Conservation (phyloP, 1,140 invertebrate genomes). For the Trissolcus basalis region DNA sequence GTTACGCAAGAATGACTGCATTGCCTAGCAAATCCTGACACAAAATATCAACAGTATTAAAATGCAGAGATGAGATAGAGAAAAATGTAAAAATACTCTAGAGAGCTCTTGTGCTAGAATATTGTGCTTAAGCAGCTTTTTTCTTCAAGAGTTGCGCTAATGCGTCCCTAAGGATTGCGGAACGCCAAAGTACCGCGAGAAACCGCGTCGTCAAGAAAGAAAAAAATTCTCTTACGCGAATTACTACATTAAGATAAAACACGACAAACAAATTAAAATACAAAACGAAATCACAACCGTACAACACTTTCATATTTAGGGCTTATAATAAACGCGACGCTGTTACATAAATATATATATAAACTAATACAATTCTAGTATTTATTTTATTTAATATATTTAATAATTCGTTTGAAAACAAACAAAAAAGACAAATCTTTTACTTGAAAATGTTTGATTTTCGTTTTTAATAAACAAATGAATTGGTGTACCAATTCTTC, state of each 20-base stretch:
- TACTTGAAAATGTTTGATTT: no score
- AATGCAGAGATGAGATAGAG: conserved; percentile 57
- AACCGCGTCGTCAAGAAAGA: conserved; percentile 1
- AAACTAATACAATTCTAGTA: no score
- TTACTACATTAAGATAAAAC: background rate
- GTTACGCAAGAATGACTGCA: conserved; percentile 68
- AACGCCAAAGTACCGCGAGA: conserved; percentile 21
- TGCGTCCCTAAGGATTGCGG: conserved; percentile 65
- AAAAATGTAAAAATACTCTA: conserved; percentile 51
- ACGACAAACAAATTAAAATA: no score
- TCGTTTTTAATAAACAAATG: no score
- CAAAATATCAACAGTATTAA: conserved; percentile 60
- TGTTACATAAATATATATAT: no score
- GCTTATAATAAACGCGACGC: no score
- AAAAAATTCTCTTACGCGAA: background rate
- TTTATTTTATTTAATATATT: no score
- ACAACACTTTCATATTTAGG: no score
- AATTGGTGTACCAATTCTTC: no score
- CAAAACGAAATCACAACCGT: no score
- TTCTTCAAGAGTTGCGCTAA: conserved; percentile 67
- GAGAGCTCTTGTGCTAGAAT: conserved; percentile 60
- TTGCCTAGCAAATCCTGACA: conserved; percentile 66
- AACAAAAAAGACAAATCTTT: no score
- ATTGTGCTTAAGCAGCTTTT: conserved; percentile 73
- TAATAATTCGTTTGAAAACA: no score